phyloP scores from a whole-genome alignment of 2,797 vertebrate species.

The Chaenodraco wilsoni region DNA sequence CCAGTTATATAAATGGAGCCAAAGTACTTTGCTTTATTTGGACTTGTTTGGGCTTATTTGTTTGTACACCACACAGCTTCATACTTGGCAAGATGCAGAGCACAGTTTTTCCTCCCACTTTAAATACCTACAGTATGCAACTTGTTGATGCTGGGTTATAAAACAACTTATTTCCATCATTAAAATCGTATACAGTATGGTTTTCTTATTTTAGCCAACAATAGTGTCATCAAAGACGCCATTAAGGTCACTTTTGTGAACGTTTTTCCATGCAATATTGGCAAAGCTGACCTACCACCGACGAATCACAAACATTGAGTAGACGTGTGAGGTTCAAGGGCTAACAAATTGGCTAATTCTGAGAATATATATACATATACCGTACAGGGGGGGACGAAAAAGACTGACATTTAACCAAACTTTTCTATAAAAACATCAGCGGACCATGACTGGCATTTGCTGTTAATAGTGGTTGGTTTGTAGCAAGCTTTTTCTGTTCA shows the following conservation, averaged over 20 bases:
- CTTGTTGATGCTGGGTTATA: constrained; percentile 59
- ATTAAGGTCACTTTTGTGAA: constrained; percentile 23
- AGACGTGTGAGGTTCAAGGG: constrained; percentile 61
- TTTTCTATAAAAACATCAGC: constrained; percentile 70
- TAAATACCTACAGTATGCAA: constrained; percentile 69
- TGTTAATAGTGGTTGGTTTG: constrained; percentile 69
- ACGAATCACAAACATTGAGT: constrained; percentile 60
- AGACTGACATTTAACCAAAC: constrained; percentile 75
- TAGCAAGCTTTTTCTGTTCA: constrained; percentile 58
- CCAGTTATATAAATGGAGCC: constrained; percentile 80
- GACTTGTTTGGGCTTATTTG: constrained; percentile 82
- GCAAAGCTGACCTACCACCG: constrained; percentile 23
- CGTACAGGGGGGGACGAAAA: constrained; percentile 47
- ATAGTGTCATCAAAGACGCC: constrained; percentile 47
- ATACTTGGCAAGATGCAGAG: constrained; percentile 73
- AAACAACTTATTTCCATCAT: constrained; percentile 66
- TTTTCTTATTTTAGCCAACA: constrained; percentile 60
- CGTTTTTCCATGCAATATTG: constrained; percentile 44
- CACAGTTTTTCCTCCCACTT: constrained; percentile 70
- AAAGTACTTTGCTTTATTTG: constrained; percentile 85
- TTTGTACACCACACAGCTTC: constrained; percentile 81
- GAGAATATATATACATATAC: constrained; percentile 45
- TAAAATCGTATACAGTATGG: constrained; percentile 55
- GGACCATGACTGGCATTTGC: constrained; percentile 75
- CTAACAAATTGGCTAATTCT: constrained; percentile 70